Evolutionary conservation across 2,113 vertebrate genomes (phyloP).

Genomic region (Thomomys bottae): DNA sequence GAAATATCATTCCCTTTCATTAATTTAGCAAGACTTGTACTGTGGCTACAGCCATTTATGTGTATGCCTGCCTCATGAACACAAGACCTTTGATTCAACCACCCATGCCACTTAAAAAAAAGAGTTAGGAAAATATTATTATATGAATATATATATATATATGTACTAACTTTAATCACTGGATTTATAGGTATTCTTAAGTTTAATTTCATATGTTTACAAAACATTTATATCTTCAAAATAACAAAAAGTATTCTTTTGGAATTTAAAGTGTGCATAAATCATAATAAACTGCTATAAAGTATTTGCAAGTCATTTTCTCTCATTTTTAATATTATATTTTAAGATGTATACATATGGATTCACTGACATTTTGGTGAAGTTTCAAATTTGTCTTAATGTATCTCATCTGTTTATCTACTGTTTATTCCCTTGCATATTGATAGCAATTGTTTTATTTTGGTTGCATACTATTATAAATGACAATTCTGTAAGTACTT

Average conservation of each 20-base stretch:
- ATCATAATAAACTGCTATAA: neutral
- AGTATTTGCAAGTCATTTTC: neutral
- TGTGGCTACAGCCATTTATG: no score
- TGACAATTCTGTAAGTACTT: no score
- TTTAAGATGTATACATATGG: neutral
- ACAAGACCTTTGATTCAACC: no score
- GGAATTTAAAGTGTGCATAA: neutral
- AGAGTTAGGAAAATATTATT: no score
- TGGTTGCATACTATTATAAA: neutral
- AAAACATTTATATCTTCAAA: neutral
- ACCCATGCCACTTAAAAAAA: no score
- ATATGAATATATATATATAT: no score
- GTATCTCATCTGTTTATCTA: neutral
- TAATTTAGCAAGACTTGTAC: no score
- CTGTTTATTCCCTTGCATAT: neutral
- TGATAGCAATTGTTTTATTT: neutral
- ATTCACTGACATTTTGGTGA: neutral
- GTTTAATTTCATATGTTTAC: neutral
- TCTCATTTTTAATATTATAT: neutral
- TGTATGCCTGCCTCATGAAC: no score
- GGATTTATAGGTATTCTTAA: no score
- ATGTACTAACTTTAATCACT: no score
- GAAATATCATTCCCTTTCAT: no score
- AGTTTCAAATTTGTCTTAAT: neutral
- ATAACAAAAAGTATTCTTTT: neutral